Base-by-base conservation (phyloP, 2,113 vertebrate genomes). In the Trichechus manatus region DNA sequence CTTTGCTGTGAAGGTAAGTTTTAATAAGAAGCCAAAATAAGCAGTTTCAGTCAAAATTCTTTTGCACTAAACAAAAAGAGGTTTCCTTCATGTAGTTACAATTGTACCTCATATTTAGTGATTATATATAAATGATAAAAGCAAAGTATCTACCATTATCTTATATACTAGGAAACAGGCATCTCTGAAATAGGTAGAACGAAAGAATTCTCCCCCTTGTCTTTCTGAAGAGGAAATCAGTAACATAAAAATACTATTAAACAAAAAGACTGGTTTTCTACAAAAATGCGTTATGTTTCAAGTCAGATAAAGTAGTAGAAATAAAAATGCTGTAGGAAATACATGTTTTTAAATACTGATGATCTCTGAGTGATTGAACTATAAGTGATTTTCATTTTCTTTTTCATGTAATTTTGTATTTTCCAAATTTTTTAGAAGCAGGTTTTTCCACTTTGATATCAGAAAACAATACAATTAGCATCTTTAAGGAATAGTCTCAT, bases 381-480 rank as follows among this genome's bases (percentile, higher is more conserved):
- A 25, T 9, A 27, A 29, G 19, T 85, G 13, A 39, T 36, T 89
- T 78, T 78, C 36, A 50, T 23, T 78, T 92, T 68, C 44, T 86
- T 95, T 91, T 77, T 84, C 36, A 89, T 39, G 27, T 44, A 74
- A 78, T 86, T 96, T 96, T 72, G 6, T 74, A 74, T 83, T 84
- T 95, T 81, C 75, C 3, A 22, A 87, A 47, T 11, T 75, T 95
- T 88, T 70, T 56, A 89, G 25, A 93, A 61, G 61, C 27, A 78
- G n/a, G 44, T 91, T 92, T 80, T 91, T 68, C 64, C 59, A 93
- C 29, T 36, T 96, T 85, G 77, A 47, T 74, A 44, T 33, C 25
- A 87, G 53, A 77, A 94, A 39, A 39, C 39, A 39, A 64, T 66
- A 79, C 1, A 85, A 15, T 64, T 47, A 94, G 78, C 31, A 66